Percentiles rank a stretch among this genome's conserved stretches.
Evolutionary conservation across 2,113 vertebrate species (phyloP).

Genomic region (Grammomys surdaster): DNA sequence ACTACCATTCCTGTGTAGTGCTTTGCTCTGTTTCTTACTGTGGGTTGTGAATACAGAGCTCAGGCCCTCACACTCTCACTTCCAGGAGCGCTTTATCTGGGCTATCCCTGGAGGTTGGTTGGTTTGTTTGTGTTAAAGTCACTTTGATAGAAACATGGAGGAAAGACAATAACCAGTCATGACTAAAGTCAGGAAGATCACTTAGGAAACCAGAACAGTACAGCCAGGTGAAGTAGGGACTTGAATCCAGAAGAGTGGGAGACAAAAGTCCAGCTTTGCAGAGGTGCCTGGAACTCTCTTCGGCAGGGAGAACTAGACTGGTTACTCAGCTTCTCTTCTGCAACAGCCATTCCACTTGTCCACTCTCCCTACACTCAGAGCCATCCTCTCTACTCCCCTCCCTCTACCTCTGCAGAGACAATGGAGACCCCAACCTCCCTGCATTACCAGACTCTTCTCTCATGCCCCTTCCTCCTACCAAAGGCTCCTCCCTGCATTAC

Average conservation of each 20-base stretch:
- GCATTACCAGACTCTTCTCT: not conserved
- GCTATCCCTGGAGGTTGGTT: not conserved
- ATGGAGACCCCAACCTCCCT: not conserved
- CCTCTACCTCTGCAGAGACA: not conserved
- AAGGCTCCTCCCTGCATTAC: not conserved
- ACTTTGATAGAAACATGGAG: not conserved
- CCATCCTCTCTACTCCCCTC: not conserved
- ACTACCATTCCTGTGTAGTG: too few relatives aligned
- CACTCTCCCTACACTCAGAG: not conserved
- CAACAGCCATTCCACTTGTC: not conserved
- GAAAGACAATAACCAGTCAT: not conserved
- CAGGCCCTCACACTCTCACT: not conserved
- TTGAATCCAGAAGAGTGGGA: not conserved
- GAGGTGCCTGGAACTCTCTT: not conserved
- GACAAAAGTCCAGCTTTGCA: not conserved
- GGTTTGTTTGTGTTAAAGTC: not conserved
- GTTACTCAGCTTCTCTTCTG: slow-evolving; percentile 15
- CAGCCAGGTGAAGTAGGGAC: not conserved
- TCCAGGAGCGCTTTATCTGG: not conserved
- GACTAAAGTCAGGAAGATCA: slow-evolving; percentile 16
- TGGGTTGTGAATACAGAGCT: not conserved
- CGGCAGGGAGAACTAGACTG: not conserved
- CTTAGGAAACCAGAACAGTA: not conserved
- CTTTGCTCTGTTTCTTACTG: not conserved
- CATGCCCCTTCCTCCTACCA: not conserved